Conservation (phyloP, 2,797 vertebrate genomes). For the Cryptoprocta ferox region DNA sequence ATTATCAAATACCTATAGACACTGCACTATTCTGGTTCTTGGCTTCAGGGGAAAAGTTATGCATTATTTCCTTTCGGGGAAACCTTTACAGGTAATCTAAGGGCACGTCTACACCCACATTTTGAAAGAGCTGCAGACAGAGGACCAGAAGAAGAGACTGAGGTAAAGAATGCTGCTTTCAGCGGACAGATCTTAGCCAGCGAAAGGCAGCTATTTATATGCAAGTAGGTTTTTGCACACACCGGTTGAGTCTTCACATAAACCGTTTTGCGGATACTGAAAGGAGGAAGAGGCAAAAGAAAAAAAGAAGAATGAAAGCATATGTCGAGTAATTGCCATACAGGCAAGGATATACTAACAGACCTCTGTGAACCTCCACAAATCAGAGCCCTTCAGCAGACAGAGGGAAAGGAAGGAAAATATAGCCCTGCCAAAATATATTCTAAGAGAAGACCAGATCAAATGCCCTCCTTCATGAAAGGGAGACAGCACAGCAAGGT, state of each 20-base stretch:
- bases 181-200: not conserved
- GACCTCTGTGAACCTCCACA: not conserved
- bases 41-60: not conserved
- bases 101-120: not conserved
- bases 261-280: not conserved
- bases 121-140: not conserved
- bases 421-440: not conserved
- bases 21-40: not conserved
- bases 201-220: not conserved
- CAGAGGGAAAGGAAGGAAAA: not conserved
- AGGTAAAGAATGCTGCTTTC: not conserved
- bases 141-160: not conserved
- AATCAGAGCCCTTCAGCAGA: not conserved
- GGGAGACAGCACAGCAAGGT: not conserved
- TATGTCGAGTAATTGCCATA: not conserved
- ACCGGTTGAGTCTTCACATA: not conserved
- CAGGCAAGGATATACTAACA: not conserved
- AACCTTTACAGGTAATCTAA: not conserved
- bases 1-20: not conserved
- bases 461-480: slow-evolving; percentile 14
- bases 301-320: not conserved
- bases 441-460: slow-evolving; percentile 57
- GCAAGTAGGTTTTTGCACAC: not conserved
- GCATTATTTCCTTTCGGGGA: not conserved
- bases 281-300: not conserved